Percentiles rank a stretch among this genome's conserved stretches.
phyloP scores from a whole-genome alignment of 2,888 invertebrate species.

The Dasysyrphus albostriatus region DNA sequence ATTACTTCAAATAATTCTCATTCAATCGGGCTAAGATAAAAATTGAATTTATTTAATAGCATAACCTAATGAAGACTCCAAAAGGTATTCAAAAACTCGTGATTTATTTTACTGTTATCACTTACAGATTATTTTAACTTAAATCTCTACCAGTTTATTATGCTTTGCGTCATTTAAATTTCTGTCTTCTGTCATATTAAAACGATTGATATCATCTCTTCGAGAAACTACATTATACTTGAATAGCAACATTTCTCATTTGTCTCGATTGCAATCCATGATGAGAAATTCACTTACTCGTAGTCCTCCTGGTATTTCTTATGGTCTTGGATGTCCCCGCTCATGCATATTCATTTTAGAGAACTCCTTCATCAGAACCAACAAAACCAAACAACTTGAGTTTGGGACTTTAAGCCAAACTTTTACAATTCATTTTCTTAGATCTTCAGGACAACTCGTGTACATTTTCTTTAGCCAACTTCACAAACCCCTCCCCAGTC shows the following conservation, averaged over 20 bases:
- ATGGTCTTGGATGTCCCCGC: constrained; percentile 9
- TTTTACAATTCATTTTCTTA: constrained; percentile 60
- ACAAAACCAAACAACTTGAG: constrained; percentile 30
- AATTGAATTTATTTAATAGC: too few species aligned
- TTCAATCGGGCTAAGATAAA: too few species aligned
- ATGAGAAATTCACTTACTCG: constrained; percentile 52
- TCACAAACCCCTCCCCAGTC: neutral
- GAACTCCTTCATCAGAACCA: constrained; percentile 19
- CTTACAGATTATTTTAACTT: neutral
- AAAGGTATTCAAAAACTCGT: too few species aligned
- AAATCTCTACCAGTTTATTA: neutral
- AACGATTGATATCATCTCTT: constrained; percentile 6
- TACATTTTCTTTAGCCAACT: constrained; percentile 12
- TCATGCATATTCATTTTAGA: constrained; percentile 66
- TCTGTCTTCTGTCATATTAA: constrained; percentile 48
- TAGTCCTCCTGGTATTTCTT: constrained; percentile 16
- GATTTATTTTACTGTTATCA: neutral
- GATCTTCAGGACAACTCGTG: constrained; percentile 18
- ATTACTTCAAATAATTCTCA: too few species aligned
- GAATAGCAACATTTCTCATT: constrained; percentile 33
- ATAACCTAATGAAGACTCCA: neutral
- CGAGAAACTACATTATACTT: neutral
- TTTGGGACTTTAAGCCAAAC: constrained; percentile 53
- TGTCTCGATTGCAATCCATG: constrained; percentile 45
- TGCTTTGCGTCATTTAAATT: constrained; percentile 43